Evolutionary conservation across 2,797 vertebrate genomes (phyloP).

Genomic region (Bufotes viridis): DNA sequence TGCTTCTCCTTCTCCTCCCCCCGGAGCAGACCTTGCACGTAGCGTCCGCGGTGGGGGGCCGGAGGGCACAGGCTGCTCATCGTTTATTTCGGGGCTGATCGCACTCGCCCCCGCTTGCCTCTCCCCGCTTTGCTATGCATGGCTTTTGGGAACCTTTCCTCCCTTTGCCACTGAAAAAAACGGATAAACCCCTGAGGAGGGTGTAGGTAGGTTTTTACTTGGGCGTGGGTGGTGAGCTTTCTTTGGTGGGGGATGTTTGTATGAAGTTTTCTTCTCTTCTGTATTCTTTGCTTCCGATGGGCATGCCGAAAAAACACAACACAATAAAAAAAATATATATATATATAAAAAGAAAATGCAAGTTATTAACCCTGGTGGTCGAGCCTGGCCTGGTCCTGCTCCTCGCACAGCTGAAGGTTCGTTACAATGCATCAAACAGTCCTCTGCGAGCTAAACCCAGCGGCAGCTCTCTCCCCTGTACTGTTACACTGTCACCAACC

Average conservation of each 20-base stretch:
- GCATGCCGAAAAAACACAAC: slow-evolving; percentile 44
- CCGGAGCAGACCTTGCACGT: neutral
- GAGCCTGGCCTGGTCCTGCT: too few species aligned
- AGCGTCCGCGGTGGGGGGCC: slow-evolving; percentile 46
- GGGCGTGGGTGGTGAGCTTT: neutral
- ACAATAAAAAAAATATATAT: slow-evolving; percentile 23
- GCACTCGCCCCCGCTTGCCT: slow-evolving; percentile 28
- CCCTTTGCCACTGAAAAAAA: slow-evolving; percentile 39
- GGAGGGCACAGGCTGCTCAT: slow-evolving; percentile 57
- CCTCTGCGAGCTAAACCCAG: too few species aligned
- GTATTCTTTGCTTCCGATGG: slow-evolving; percentile 56
- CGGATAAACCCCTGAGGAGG: slow-evolving; percentile 13
- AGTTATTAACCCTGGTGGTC: slow-evolving; percentile 2
- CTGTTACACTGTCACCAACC: too few species aligned
- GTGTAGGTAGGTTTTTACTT: slow-evolving; percentile 51
- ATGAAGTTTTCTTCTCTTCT: slow-evolving; percentile 42
- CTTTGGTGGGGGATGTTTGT: slow-evolving; percentile 68
- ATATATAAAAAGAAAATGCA: neutral
- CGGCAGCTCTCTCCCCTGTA: too few species aligned
- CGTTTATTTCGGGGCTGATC: slow-evolving; percentile 72
- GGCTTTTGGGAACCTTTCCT: slow-evolving; percentile 68
- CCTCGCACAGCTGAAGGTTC: too few species aligned
- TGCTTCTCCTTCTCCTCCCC: neutral
- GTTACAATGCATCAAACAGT: too few species aligned
- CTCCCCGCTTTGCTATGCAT: slow-evolving; percentile 73